phyloP scores from a whole-genome alignment of 2,797 vertebrate genomes.

The Limosa lapponica region DNA sequence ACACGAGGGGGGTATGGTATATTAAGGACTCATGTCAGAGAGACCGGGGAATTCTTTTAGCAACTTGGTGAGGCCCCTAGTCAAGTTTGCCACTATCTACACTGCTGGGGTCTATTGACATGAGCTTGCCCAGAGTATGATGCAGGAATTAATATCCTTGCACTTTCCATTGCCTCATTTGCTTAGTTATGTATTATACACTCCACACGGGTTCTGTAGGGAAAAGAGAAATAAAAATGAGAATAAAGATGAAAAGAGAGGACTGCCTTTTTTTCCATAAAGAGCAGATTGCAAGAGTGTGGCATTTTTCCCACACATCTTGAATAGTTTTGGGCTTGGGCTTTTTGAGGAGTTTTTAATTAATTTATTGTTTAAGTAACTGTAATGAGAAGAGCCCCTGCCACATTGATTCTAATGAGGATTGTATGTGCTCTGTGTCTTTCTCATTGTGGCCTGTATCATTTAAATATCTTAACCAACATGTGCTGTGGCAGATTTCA shows the following conservation, averaged over 20 bases:
- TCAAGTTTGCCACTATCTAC: not conserved
- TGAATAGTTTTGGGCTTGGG: conserved; percentile 36
- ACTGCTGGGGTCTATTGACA: not conserved
- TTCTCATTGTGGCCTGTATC: conserved; percentile 30
- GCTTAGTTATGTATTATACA: not conserved
- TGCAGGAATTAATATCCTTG: not conserved
- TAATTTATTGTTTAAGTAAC: conserved; percentile 67
- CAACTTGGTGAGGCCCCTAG: not conserved
- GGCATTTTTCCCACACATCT: conserved; percentile 66
- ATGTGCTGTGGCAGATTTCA: conserved; percentile 62
- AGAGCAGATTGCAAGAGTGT: conserved; percentile 58
- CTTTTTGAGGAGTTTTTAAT: conserved; percentile 57
- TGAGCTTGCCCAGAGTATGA: not conserved
- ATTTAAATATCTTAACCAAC: conserved; percentile 53
- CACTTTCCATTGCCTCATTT: not conserved
- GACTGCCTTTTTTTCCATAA: conserved; percentile 18
- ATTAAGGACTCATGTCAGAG: not conserved
- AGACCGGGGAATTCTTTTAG: not conserved
- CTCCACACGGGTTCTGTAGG: not conserved
- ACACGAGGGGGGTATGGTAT: not conserved
- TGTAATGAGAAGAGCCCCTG: conserved; percentile 18
- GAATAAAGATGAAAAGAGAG: conserved; percentile 7
- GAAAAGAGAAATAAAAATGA: conserved; percentile 18
- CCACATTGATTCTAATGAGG: conserved; percentile 48
- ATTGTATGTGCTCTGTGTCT: conserved; percentile 20